Percentiles rank a stretch among this genome's conserved stretches.
Evolutionary conservation across 2,113 vertebrate genomes (phyloP).

Genomic region (Lipotes vexillifer): DNA sequence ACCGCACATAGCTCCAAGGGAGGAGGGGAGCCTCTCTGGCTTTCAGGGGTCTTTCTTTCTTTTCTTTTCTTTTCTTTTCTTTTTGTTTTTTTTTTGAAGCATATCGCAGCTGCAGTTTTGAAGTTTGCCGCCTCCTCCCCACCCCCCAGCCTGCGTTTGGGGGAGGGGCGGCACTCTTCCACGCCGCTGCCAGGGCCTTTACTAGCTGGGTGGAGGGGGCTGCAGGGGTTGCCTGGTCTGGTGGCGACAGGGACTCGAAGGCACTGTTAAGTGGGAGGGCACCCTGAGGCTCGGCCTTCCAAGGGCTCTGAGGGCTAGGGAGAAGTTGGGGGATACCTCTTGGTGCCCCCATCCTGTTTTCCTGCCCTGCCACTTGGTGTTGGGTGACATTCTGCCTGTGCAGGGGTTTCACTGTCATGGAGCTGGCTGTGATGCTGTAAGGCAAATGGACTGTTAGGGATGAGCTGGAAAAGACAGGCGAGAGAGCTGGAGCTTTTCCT

Average conservation of each 20-base stretch:
- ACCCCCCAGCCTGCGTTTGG: slow-evolving; percentile 36
- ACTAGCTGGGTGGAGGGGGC: not conserved
- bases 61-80: not conserved
- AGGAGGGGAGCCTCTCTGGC: not conserved
- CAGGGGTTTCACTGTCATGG: slow-evolving; percentile 33
- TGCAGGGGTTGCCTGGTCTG: slow-evolving; percentile 29
- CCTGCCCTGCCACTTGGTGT: slow-evolving; percentile 37
- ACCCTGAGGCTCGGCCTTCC: not conserved
- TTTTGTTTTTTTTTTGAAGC: slow-evolving; percentile 32
- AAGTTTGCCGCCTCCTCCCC: slow-evolving; percentile 73
- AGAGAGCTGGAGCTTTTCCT: slow-evolving; percentile 4
- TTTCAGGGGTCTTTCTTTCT: not conserved
- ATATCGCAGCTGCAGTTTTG: slow-evolving; percentile 70
- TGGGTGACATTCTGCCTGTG: slow-evolving; percentile 63
- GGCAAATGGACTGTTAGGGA: slow-evolving; percentile 32
- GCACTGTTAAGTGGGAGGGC: not conserved
- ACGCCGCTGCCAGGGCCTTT: slow-evolving; percentile 27
- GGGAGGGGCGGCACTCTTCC: slow-evolving; percentile 65
- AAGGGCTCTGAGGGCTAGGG: not conserved
- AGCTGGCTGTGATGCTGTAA: slow-evolving; percentile 46
- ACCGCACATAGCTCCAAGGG: not conserved
- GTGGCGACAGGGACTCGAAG: not conserved
- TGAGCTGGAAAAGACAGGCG: not conserved
- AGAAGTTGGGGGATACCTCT: not conserved
- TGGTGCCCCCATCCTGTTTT: slow-evolving; percentile 26